These are phyloP conservation scores for Drosophila eohydei DNA, from an alignment of 2,888 invertebrate species.

Conservation along the genomic window DNA sequence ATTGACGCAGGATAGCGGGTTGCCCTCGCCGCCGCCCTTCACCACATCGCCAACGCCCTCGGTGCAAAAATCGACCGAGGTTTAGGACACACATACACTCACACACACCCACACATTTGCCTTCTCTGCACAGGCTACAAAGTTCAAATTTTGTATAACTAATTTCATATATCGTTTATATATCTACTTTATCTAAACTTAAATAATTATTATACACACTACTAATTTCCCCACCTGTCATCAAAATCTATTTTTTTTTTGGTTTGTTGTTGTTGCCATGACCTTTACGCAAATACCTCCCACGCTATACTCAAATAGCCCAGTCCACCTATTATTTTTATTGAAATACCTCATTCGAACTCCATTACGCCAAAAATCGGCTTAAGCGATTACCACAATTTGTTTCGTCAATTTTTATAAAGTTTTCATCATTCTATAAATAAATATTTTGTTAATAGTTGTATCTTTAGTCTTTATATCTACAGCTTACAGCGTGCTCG, in stretches of 20 bases:
- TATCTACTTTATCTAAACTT: slow-evolving; percentile 25
- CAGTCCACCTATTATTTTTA: slow-evolving; percentile 20
- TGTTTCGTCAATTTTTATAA: slow-evolving; percentile 33
- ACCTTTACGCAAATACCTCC: slow-evolving; percentile 39
- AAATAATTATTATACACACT: slow-evolving; percentile 38
- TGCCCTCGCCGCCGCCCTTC: slow-evolving; percentile 81
- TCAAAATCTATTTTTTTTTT: slow-evolving; percentile 2
- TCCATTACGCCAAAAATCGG: not conserved
- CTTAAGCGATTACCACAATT: slow-evolving; percentile 13
- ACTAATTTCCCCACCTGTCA: slow-evolving; percentile 45
- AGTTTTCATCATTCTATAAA: slow-evolving; percentile 54
- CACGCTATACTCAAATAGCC: slow-evolving; percentile 32
- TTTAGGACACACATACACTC: slow-evolving; percentile 66
- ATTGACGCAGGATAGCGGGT: slow-evolving; percentile 83
- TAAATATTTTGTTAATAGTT: slow-evolving; percentile 54
- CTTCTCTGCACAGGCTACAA: slow-evolving; percentile 63
- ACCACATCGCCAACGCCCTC: slow-evolving; percentile 84
- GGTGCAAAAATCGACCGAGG: slow-evolving; percentile 84
- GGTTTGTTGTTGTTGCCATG: slow-evolving; percentile 50
- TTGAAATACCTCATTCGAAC: slow-evolving; percentile 31
- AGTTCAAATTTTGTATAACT: slow-evolving; percentile 77
- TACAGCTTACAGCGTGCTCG: slow-evolving; percentile 50
- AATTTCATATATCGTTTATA: slow-evolving; percentile 39
- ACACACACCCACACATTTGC: slow-evolving; percentile 20
- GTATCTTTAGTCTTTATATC: not conserved